A percentile compares a stretch with the other conserved stretches of the same genome.
Conservation (phyloP, 1,140 invertebrate genomes). For the Nixonia krombeini region DNA sequence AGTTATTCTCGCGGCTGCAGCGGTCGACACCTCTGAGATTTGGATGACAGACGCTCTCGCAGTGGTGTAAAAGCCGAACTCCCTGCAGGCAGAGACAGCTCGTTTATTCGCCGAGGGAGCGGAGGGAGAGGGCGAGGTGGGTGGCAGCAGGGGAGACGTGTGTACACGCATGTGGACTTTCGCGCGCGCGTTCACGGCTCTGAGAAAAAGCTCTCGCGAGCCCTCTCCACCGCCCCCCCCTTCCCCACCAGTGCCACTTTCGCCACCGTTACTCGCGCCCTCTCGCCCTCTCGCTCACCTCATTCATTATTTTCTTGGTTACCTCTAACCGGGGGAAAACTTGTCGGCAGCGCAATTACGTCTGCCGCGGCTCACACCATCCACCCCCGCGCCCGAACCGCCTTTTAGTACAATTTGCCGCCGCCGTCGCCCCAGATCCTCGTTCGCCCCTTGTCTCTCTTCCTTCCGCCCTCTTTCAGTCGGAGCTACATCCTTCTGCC, state of each 20-base stretch:
- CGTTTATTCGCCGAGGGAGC: conserved; percentile 34
- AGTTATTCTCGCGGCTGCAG: too few species aligned
- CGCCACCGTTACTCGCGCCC: conserved; percentile 10
- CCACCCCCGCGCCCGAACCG: conserved; percentile 32
- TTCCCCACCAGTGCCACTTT: too few species aligned
- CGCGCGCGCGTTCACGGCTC: background rate
- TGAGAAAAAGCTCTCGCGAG: conserved; percentile 20
- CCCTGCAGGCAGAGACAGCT: conserved; percentile 8
- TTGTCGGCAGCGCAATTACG: conserved; percentile 71
- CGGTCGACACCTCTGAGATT: conserved; percentile 26
- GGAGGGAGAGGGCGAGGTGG: too few species aligned
- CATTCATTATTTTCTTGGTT: conserved; percentile 72
- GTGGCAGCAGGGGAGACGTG: background rate
- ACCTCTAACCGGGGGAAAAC: conserved; percentile 68
- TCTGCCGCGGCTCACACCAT: too few species aligned
- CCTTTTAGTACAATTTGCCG: conserved; percentile 54
- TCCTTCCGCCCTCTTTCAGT: background rate
- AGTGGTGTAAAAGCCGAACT: conserved; percentile 18
- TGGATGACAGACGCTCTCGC: conserved; percentile 17
- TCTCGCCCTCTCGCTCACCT: too few species aligned
- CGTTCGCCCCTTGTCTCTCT: conserved; percentile 8
- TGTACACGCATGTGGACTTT: background rate
- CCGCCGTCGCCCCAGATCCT: conserved; percentile 3
- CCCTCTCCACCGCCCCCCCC: too few species aligned
- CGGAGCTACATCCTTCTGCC: conserved; percentile 22